Evolutionary conservation across 1,140 invertebrate species (phyloP), one percentile per base, ranked within the genome.

Genomic region (Acromyrmex echinatior): DNA sequence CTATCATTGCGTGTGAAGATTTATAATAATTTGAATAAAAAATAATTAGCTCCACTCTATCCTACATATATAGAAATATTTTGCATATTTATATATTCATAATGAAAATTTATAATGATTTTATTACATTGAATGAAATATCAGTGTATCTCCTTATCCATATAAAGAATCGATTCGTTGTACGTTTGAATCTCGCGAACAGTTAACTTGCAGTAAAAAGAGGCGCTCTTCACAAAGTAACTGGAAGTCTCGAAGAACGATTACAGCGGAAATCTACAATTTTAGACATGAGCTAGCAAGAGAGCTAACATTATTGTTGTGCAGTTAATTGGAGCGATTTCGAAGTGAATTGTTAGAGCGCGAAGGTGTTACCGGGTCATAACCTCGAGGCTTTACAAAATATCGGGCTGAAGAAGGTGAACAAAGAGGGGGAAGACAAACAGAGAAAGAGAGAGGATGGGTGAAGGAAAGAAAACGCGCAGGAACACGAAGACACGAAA

Each of bases 281-380:
- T 84, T 84, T 14, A 76, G 45, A 51, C 70, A 62, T 70, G 56
- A 63, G 39, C 80, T 25, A 6, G 51, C 49, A 28, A 84, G 14
- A 45, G 12, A 58, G 66, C 51, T 21, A 62, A 84, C 70, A 62
- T 74, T 76, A 56, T 84, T 62, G 25, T 31, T 56, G 80, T 51
- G n/a, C n/a, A 66, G 62, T 73, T 84, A 84, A 84, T 84, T 74
- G 70, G 56, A 62, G 56, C 58, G 56, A 84, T 76, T 84, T 84
- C 70, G 25, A 63, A 84, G 78, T 80, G 74, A 87, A 87, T 90
- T 79, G 86, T 90, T 89, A 81, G 86, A 87, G 79, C 85, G 88
- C 78, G 71, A 80, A 82, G 90, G 90, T 89, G 87, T 91, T 89
- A 65, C 71, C 28, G 66, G 79, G 68, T 91, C 85, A 56, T 87